Base-by-base conservation (phyloP, 2,888 invertebrate species). In the Tricholauxania praeusta region DNA sequence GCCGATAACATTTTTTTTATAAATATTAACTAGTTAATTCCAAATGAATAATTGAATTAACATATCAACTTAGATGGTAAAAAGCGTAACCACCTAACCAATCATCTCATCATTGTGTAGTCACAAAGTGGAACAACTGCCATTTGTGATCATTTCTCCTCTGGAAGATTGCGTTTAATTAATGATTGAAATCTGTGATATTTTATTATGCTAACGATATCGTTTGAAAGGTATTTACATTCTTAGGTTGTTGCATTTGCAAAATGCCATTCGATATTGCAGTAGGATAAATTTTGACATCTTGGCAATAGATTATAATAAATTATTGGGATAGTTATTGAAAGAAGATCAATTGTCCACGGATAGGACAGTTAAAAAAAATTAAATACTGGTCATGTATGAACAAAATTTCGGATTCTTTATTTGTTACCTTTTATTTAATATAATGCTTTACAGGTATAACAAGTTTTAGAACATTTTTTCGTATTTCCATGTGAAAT, bases 301-400 rank as follows among this genome's bases (percentile, higher is more conserved):
- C 71, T 55, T 55, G 64, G 17, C 49, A 32, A 64, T 63, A 57
- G 63, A 72, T 72, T 72, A 68, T 60, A 60, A 72, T 48, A 72
- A 66, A 5, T n/a, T 15, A 49, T 55, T 72, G 63, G 2, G 22
- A 22, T 22, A 2, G 3, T 39, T 39, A 39, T 10, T 39, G 7
- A 39, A 39, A 39, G 39, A 39, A 10, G 10, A 39, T 39, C 2
- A 39, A 39, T 39, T 39, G 28, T 28, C 28, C 28, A 4, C 28
- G 28, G 3, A 28, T 3, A 28, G 28, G 28, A 28, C 4, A 28
- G 4, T 22, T 3, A 28, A 28, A 28, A 28, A 2, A 28, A 28
- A 28, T 28, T 4, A 28, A 28, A 28, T 28, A 4, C 28, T 4
- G 3, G 22, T 22, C 3, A 22, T 22, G 22, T 22, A 22, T 22